Evolutionary conservation across 2,797 vertebrate species (phyloP), one percentile per base, ranked within the genome.

Genomic region (Pitangus sulphuratus): DNA sequence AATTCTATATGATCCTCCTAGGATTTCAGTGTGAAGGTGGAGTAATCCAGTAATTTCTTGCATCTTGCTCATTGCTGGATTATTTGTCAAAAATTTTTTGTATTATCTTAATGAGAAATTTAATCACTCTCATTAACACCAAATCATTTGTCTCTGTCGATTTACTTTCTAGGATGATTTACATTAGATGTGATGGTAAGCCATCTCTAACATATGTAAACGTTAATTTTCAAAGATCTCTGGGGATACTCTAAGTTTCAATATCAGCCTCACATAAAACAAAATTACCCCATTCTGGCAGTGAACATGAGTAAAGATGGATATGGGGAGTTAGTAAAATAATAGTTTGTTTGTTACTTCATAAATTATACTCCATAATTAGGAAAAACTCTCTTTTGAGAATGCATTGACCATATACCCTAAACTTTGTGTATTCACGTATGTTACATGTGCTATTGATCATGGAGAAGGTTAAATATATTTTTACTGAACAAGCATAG

Each of bases 111-210:
- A 39, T 72, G 76, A 91, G 61, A 93, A 87, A 78, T 85, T 8
- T 71, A 54, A 78, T 91, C 12, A 75, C 13, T 68, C 35, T 93
- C 50, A 64, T 65, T 70, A 86, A 54, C 20, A 66, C 30, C 20
- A 60, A 75, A 75, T 88, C 3, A 19, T 53, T 72, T 95, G 13
- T 87, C 47, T 80, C 72, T 92, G 25, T 68, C 68, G 13, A 16
- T 79, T 61, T 95, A 83, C 31, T 65, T 91, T 85, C 48, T 89
- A 74, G 39, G 33, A 54, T 84, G 70, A 88, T 95, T 94, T 79
- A 48, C 35, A 42, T 78, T 91, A 80, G 77, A 75, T 58, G 69
- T 81, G 65, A 91, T 78, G 68, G 82, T 0, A 0, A 92, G 54
- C 53, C 37, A 6, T 85, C 80, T 85, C 61, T 83, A 68, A 51